Percentiles rank a stretch among this genome's conserved stretches.
These are phyloP conservation scores for Acronicta alni DNA, from an alignment of 2,888 invertebrate species.

Conservation along the genomic window DNA sequence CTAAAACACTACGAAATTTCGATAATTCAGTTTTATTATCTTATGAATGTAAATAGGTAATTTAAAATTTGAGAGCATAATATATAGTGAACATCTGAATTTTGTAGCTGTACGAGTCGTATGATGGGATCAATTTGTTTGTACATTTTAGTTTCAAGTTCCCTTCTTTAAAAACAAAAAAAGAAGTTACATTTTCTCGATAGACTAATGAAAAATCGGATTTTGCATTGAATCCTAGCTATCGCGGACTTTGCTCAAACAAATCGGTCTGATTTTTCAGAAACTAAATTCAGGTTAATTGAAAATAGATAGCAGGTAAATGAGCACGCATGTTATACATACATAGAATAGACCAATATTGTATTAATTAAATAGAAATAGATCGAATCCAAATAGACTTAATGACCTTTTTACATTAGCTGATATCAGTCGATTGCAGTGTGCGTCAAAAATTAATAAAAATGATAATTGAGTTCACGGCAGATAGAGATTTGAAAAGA, in stretches of 20 bases:
- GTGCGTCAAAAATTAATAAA: neutral
- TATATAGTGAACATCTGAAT: slow-evolving; percentile 74
- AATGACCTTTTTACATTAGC: slow-evolving; percentile 6
- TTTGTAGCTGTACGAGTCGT: slow-evolving; percentile 76
- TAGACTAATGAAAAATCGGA: slow-evolving; percentile 12
- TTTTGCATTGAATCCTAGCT: slow-evolving; percentile 22
- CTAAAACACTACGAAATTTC: slow-evolving; percentile 89
- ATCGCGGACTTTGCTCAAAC: slow-evolving; percentile 51
- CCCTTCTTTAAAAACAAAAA: slow-evolving; percentile 19
- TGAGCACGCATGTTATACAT: slow-evolving; percentile 28
- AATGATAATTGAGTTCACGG: no score
- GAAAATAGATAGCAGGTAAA: slow-evolving; percentile 15
- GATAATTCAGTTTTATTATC: slow-evolving; percentile 87
- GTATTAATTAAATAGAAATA: slow-evolving; percentile 40
- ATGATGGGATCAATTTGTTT: slow-evolving; percentile 86
- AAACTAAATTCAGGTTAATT: slow-evolving; percentile 16
- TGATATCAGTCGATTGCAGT: neutral
- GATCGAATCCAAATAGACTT: slow-evolving; percentile 33
- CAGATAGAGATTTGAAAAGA: no score
- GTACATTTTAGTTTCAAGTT: slow-evolving; percentile 63
- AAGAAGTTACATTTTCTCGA: slow-evolving; percentile 8
- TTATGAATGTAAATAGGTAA: slow-evolving; percentile 82
- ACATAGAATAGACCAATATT: slow-evolving; percentile 48
- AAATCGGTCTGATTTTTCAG: slow-evolving; percentile 29
- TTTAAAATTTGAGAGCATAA: slow-evolving; percentile 74